Base-by-base conservation (phyloP, 1,140 invertebrate genomes). In the Wasmannia auropunctata region DNA sequence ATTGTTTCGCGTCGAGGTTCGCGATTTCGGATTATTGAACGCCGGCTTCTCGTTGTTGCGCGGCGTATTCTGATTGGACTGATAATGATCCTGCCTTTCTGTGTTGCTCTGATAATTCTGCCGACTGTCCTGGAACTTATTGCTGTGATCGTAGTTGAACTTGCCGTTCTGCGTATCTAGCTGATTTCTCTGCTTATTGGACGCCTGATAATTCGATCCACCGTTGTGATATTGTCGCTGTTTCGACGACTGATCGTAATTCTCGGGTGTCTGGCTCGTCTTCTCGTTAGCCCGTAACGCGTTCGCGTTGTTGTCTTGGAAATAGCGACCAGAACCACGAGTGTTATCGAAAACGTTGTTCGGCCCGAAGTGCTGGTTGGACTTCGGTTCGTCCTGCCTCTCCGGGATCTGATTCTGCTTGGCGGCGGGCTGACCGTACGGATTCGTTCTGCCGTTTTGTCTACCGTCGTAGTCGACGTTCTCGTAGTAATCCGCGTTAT, bases 371-470 rank as follows among this genome's bases (percentile, higher is more conserved):
- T 88, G 74, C n/a, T 91, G 88, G 0, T 75, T 85, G 0, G 90
- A 58, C 58, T 95, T 95, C 0, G 58, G 51, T 16, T 84, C 69
- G 5, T 92, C 87, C 25, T 91, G 88, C 14, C 90, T 87, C 7
- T 88, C 87, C 74, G 90, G 90, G 37, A 94, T 87, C 79, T 94
- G 94, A 87, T 94, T 94, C 37, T 93, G 92, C n/a, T 79, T 70
- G 14, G 51, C 22, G 34, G 91, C 49, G 1, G 90, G 86, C 54
- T 94, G 89, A 51, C 92, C 92, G 31, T 92, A 95, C 0, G 93
- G 92, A 91, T 95, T 95, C 28, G 88, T 91, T 77, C 95, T 86
- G 1, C 92, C 95, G 43, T 95, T 95, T 70, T 95, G 94, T 19
- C 92, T 92, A 2, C 93, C 93, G 40, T 93, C 92, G 76, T 94